Conservation (phyloP, 2,888 invertebrate species). For the Seira sanloemensis region DNA sequence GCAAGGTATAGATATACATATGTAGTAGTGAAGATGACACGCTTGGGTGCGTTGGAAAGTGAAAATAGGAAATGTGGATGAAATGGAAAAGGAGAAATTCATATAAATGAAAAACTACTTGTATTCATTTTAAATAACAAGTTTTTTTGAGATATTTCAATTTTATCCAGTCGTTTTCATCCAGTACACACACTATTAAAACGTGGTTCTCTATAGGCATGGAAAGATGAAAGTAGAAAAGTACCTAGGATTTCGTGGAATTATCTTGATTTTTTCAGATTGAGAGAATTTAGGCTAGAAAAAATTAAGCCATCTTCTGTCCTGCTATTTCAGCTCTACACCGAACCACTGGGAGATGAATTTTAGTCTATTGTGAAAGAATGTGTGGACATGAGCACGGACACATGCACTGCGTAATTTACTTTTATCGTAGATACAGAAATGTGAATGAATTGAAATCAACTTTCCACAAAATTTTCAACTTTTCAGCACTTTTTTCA, state of each 20-base stretch:
- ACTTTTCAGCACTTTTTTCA: background rate
- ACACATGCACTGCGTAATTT: background rate
- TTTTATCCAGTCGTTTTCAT: no score
- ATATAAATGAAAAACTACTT: background rate
- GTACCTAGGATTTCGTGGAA: background rate
- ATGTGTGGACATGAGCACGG: background rate
- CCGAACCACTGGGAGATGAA: no score
- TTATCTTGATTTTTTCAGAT: background rate
- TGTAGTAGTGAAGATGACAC: background rate
- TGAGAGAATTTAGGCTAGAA: background rate
- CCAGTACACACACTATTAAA: no score
- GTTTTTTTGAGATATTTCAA: no score
- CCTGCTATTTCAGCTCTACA: background rate
- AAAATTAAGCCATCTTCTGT: background rate
- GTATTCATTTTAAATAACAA: background rate
- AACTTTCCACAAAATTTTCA: background rate
- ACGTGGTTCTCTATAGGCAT: no score
- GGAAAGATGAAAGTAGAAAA: no score
- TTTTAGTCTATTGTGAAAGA: no score
- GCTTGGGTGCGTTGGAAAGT: background rate
- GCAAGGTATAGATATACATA: no score
- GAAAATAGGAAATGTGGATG: background rate
- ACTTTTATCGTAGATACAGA: background rate
- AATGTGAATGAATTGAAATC: background rate
- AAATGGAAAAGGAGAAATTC: background rate